Base-by-base conservation (phyloP, 2,888 invertebrate species). In the Conchocele bisecta region DNA sequence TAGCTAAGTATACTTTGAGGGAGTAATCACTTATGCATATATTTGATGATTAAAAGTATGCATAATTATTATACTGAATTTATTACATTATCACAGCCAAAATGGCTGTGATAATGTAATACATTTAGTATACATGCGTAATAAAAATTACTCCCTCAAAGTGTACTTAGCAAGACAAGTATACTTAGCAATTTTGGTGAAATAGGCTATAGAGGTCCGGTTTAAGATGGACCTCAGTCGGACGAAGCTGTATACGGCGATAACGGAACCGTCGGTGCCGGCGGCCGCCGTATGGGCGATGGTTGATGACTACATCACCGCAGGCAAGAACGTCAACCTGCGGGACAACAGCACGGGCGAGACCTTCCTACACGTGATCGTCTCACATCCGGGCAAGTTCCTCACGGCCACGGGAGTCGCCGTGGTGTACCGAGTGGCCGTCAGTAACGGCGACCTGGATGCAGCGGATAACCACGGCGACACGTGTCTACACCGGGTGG, bases 161-260 rank as follows among this genome's bases (percentile, higher is more conserved):
- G n/a, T n/a, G n/a, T n/a, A n/a, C n/a, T n/a, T n/a, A n/a, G n/a
- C n/a, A n/a, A n/a, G n/a, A n/a, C n/a, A n/a, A n/a, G n/a, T n/a
- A n/a, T n/a, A n/a, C n/a, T n/a, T n/a, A n/a, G n/a, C n/a, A n/a
- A n/a, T n/a, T n/a, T n/a, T n/a, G n/a, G n/a, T n/a, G n/a, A n/a
- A n/a, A n/a, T n/a, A n/a, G n/a, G n/a, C n/a, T n/a, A n/a, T n/a
- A n/a, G n/a, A n/a, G n/a, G n/a, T n/a, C n/a, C n/a, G n/a, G n/a
- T n/a, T n/a, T n/a, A n/a, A n/a, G n/a, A 80, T 80, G 80, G 74
- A 75, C 56, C 37, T 81, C 59, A 39, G 75, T 56, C 74, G 80
- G n/a, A 77, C 81, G 0, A 73, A 75, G 33, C 65, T 88, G 15
- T 86, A 83, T 51, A 95, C 95, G 86, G 64, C 75, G 17, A 77